Evolutionary conservation across 2,113 vertebrate species (phyloP).

Genomic region (Ciconia stormi): DNA sequence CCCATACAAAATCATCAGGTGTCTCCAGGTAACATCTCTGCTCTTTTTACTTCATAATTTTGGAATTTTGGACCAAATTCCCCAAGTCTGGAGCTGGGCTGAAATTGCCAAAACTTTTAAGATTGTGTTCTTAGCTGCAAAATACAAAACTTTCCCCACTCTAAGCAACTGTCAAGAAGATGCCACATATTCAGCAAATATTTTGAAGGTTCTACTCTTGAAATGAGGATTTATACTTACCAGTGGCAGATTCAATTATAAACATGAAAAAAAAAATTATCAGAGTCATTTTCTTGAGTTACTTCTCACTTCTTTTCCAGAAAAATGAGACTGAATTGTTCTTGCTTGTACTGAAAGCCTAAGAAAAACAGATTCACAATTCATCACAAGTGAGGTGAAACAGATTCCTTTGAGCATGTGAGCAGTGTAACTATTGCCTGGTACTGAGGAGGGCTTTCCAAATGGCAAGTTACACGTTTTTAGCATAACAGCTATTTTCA

Average conservation of each 20-base stretch:
- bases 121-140: not conserved
- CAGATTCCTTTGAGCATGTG: not conserved
- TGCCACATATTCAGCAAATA: not conserved
- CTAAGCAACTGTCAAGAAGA: not conserved
- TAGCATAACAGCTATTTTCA: not conserved
- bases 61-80: not conserved
- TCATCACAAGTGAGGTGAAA: not conserved
- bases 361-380: not conserved
- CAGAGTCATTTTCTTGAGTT: constrained; percentile 37
- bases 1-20: not conserved
- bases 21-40: not conserved
- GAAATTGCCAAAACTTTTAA: not conserved
- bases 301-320: not conserved
- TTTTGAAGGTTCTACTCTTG: not conserved
- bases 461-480: not conserved
- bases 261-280: constrained; percentile 1
- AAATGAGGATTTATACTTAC: constrained; percentile 32
- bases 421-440: not conserved
- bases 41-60: not conserved
- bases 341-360: not conserved
- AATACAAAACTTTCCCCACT: not conserved
- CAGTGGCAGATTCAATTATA: not conserved
- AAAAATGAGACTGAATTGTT: not conserved
- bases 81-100: not conserved
- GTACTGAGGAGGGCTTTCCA: not conserved